phyloP scores from a whole-genome alignment of 2,888 invertebrate species.

The Drosophila borborema region DNA sequence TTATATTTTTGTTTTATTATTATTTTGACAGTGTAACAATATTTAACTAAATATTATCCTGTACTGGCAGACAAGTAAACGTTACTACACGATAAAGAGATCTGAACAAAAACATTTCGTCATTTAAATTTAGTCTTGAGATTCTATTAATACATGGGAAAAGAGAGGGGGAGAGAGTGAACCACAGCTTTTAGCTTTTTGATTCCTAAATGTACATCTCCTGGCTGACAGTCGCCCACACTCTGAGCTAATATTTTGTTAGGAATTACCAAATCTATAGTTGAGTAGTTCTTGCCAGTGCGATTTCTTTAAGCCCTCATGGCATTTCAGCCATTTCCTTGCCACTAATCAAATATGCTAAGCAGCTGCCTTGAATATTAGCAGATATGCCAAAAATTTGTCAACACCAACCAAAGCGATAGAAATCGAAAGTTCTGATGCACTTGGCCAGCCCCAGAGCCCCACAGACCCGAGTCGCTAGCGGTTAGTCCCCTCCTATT shows the following conservation, averaged over 20 bases:
- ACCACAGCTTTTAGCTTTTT: not conserved
- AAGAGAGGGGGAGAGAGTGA: not conserved
- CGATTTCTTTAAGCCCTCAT: not conserved
- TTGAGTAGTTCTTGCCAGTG: not conserved
- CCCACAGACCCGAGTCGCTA: not conserved
- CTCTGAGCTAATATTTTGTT: not conserved
- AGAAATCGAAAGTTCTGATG: slow-evolving; percentile 66
- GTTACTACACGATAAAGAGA: not conserved
- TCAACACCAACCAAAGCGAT: slow-evolving; percentile 43
- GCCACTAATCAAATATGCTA: slow-evolving; percentile 27
- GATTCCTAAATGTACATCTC: not conserved
- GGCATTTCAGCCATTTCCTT: slow-evolving; percentile 35
- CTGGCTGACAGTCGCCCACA: not conserved
- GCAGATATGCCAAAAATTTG: slow-evolving; percentile 69
- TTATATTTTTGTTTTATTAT: no score
- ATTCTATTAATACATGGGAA: not conserved
- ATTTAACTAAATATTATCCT: not conserved
- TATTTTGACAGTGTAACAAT: no score
- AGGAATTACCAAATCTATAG: not conserved
- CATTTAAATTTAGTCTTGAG: not conserved
- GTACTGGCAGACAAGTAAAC: not conserved
- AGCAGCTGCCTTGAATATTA: slow-evolving; percentile 36
- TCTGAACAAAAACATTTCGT: not conserved
- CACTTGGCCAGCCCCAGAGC: slow-evolving; percentile 5
- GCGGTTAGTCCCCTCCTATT: not conserved